Base-by-base conservation (phyloP, 2,113 vertebrate species). In the Galbula dea region DNA sequence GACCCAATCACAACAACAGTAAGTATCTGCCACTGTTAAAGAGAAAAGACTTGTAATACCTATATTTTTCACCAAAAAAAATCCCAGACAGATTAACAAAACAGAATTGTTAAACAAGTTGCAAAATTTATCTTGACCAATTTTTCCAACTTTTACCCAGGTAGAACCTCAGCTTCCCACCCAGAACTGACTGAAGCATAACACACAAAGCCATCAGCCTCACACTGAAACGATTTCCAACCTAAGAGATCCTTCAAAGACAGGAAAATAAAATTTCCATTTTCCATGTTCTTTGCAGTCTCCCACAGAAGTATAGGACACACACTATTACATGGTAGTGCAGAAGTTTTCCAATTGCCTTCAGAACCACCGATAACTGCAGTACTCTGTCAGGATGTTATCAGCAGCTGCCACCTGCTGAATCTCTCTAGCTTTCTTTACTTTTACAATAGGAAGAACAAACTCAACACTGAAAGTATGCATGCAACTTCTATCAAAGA, bases 341-440 rank as follows among this genome's bases (percentile, higher is more conserved):
- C 22, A 48, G 26, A 74, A 52, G 55, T 30, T 55, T 85, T 74
- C 37, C 48, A 48, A 12, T 26, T 45, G 36, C 29, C 37, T 68
- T 80, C 17, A 74, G 65, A 90, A 66, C 11, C 22, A 37, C 15
- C 12, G 74, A 83, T 26, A 83, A 88, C 52, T 49, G 57, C 52
- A 67, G 83, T 32, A 51, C 37, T 61, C 27, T 36, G 36, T 45
- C 65, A 78, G 83, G 52, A n/a, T 48, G 66, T 79, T 91, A 88
- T 65, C 88, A 86, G 80, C 26, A 86, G 77, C 79, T 84, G 74
- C 58, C 86, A 95, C 88, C 69, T 88, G 88, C 41, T 76, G 87
- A 45, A 87, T 34, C 69, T 86, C 52, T 63, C 86, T n/a, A 66
- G 66, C 49, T 76, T 88, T 51, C 89, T 88, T 92, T 86, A 67